These are phyloP conservation scores for Chrysodeixis includens DNA, from an alignment of 2,888 invertebrate genomes.

Conservation along the genomic window DNA sequence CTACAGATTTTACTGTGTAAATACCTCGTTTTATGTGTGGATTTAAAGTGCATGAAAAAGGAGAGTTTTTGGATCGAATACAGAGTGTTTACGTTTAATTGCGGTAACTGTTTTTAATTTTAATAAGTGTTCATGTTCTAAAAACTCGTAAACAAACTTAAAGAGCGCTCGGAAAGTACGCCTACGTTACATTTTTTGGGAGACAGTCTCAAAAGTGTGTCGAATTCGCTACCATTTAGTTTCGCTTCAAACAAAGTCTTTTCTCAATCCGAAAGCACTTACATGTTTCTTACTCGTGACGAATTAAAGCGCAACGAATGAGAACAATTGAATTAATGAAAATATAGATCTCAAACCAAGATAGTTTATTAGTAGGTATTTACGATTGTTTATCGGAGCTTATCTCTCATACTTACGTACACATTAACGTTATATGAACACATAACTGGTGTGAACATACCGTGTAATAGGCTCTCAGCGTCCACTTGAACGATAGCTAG, in stretches of 20 bases:
- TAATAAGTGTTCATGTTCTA: background rate
- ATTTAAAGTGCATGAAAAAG: background rate
- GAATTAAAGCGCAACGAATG: background rate
- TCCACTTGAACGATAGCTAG: constrained; percentile 75
- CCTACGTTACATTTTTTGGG: no score
- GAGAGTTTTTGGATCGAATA: background rate
- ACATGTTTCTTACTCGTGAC: background rate
- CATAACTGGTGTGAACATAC: constrained; percentile 68
- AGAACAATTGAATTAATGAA: constrained; percentile 11
- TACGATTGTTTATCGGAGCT: constrained; percentile 37
- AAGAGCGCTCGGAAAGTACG: no score
- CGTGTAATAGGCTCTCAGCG: constrained; percentile 82
- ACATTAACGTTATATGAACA: constrained; percentile 39
- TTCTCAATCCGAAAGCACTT: background rate
- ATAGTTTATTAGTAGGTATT: constrained; percentile 18
- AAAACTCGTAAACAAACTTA: background rate
- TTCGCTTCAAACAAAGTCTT: no score
- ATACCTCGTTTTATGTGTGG: background rate
- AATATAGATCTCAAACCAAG: constrained; percentile 16
- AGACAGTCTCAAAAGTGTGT: no score
- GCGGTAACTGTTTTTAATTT: background rate
- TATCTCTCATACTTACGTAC: constrained; percentile 37
- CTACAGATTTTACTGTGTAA: constrained; percentile 17
- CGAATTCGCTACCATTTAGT: no score
- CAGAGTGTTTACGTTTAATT: background rate